Base-by-base conservation (phyloP, 37 sponge, comb jelly and placozoan species). In the Cladorhizidae sp. region DNA sequence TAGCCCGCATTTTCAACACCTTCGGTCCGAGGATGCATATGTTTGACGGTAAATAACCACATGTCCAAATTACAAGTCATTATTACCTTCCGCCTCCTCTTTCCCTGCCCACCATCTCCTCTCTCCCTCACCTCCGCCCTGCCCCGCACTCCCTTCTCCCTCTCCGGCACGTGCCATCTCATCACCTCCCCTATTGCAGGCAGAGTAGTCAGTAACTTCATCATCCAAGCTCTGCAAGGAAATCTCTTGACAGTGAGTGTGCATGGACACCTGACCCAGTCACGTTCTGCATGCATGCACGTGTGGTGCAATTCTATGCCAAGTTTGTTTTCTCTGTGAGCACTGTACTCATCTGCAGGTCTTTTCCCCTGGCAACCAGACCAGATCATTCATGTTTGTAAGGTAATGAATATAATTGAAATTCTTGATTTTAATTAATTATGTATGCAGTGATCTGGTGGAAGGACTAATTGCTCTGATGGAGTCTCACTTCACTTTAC, bases 1-100 rank as follows among this genome's bases (percentile, higher is more conserved):
- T 97, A 40, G 98, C 98, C 3, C 88, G 98, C 56, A 97, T 97
- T 57, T 97, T 97, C 85, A 97, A 97, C 72, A 97, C 98, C 0
- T 97, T 83, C 75, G 98, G 98, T 26, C 98, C 98, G 35, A 50
- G 93, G 41, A 97, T 97, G 98, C 98, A 97, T 70, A 89, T 95
- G 88, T 83, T 77, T 85, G 98, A 97, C 87, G 97, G 97, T 85
- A 70, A 43, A 65, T 1, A n/a, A n/a, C n/a, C n/a, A n/a, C n/a
- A n/a, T n/a, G n/a, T n/a, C n/a, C n/a, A n/a, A n/a, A n/a, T n/a
- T 64, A n/a, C 12, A 6, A 28, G 61, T 45, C 49, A 45, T 45
- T 9, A 12, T 45, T 9, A 45, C 49, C 49, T 45, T 9, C 49
- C 49, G 9, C 9, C 9, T 45, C 49, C 49, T 45, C 49, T 9